Conservation (phyloP, 2,797 vertebrate genomes). For the Acropternis orthonyx region DNA sequence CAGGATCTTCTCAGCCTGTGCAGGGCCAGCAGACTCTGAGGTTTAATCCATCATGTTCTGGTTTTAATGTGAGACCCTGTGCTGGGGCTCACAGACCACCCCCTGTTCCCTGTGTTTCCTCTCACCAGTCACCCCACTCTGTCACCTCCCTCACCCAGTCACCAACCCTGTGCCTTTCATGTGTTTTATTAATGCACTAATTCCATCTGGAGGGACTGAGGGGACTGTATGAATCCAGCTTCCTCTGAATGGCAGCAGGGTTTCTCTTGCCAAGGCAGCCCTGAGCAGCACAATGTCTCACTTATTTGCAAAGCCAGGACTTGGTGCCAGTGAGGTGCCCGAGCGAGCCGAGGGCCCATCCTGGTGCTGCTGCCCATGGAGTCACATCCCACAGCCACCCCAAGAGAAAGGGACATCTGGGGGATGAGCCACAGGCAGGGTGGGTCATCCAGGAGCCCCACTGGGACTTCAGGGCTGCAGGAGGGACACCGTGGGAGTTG, state of each 20-base stretch:
- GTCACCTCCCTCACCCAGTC: fast-evolving
- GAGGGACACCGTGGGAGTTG: fast-evolving
- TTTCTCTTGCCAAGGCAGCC: background rate
- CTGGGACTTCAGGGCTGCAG: background rate
- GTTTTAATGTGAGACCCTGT: background rate
- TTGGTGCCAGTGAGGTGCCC: background rate
- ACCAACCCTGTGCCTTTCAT: fast-evolving
- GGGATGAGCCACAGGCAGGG: background rate
- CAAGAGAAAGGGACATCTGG: fast-evolving
- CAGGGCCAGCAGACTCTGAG: background rate
- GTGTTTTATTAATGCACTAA: background rate
- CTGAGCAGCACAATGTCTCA: background rate
- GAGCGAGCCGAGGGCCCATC: fast-evolving
- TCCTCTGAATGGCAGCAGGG: fast-evolving
- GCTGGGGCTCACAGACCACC: fast-evolving
- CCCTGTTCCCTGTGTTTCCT: background rate
- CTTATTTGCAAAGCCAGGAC: fast-evolving
- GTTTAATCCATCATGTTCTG: fast-evolving
- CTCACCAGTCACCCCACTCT: fast-evolving
- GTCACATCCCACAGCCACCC: background rate
- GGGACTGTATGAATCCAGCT: background rate
- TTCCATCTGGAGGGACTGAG: background rate
- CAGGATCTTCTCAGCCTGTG: fast-evolving
- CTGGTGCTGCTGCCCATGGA: background rate
- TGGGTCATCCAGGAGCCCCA: background rate